Conservation (phyloP, 1,140 invertebrate genomes). For the Parapsyche elsis region DNA sequence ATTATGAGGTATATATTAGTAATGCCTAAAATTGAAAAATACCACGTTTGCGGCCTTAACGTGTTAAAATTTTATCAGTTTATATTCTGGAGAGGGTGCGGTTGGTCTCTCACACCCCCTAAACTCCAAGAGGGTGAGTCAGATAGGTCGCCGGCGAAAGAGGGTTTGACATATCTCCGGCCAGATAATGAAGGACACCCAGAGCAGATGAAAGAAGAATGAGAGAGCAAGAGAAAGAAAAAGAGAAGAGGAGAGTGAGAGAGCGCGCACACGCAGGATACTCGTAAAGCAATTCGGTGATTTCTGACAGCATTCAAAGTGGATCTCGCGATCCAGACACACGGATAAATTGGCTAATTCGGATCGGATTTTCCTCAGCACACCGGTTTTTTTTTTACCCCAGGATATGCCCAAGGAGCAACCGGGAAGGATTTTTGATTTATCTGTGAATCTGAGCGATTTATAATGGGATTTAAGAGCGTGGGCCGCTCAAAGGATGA, state of each 20-base stretch:
- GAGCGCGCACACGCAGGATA: conserved; percentile 10
- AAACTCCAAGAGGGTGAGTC: conserved; percentile 34
- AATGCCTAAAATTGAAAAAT: too few species aligned
- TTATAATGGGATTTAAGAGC: conserved; percentile 40
- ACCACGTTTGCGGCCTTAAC: not conserved
- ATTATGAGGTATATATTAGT: too few species aligned
- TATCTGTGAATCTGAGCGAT: conserved; percentile 43
- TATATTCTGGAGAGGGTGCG: conserved; percentile 25
- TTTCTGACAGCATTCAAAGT: conserved; percentile 55
- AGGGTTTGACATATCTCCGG: conserved; percentile 56
- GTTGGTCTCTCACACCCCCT: not conserved
- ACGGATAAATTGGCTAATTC: conserved; percentile 56
- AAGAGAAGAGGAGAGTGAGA: not conserved
- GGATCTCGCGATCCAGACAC: conserved; percentile 32
- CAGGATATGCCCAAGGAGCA: conserved; percentile 3
- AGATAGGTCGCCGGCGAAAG: conserved; percentile 48
- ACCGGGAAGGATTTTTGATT: conserved; percentile 34
- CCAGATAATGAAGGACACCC: conserved; percentile 53
- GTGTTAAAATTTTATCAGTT: not conserved
- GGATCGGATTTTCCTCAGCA: conserved; percentile 45
- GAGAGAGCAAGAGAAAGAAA: conserved; percentile 12
- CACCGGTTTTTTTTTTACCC: not conserved
- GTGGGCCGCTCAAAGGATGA: not conserved
- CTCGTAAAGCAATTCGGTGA: conserved; percentile 48
- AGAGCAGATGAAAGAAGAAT: conserved; percentile 48